Base-by-base conservation (phyloP, 2,797 vertebrate genomes). In the Onychomys torridus region DNA sequence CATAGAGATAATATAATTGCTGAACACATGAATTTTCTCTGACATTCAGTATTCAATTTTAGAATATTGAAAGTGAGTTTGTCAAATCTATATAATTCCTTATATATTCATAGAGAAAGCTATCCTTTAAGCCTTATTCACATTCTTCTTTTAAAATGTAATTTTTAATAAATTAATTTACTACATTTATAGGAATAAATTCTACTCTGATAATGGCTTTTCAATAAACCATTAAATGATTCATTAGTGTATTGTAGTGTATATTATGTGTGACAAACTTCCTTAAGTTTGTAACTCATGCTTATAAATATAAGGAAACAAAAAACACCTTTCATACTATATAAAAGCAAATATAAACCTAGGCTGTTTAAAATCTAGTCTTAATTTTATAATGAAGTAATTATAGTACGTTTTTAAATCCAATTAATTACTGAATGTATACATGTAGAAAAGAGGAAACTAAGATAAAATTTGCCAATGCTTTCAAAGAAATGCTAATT, bases 381-480 rank as follows among this genome's bases (percentile, higher is more conserved):
- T 49, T 29, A 37, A 49, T 61, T 90, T 94, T 34, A 76, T 1
- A 90, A 95, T 91, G 57, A 71, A 67, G 1, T 4, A 86, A 81
- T 78, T 93, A 69, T 43, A 23, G 19, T 67, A 25, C 81, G 34
- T 75, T 78, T 93, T 89, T 17, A 61, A 94, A 96, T 65, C 40
- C 40, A 95, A 29, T 61, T 75, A 49, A 75, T 78, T 63, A 78
- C 63, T 79, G 40, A 92, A 16, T 87, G 3, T 90, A 75, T 90
- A 69, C 59, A 40, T 77, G 1, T 49, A 96, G 25, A 46, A 87
- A 87, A 83, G 32, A 92, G 19, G 5, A 90, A 88, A 93, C 10
- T 63, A 61, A 23, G 25, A 82, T 78, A 23, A 87, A 78, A 63
- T 85, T 79, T 76, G 27, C 1, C 49, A 32, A n/a, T 6, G 3